Percentiles rank a stretch among this genome's conserved stretches.
phyloP scores from a whole-genome alignment of 1,140 invertebrate genomes.

The Caenorhabditis briggsae region DNA sequence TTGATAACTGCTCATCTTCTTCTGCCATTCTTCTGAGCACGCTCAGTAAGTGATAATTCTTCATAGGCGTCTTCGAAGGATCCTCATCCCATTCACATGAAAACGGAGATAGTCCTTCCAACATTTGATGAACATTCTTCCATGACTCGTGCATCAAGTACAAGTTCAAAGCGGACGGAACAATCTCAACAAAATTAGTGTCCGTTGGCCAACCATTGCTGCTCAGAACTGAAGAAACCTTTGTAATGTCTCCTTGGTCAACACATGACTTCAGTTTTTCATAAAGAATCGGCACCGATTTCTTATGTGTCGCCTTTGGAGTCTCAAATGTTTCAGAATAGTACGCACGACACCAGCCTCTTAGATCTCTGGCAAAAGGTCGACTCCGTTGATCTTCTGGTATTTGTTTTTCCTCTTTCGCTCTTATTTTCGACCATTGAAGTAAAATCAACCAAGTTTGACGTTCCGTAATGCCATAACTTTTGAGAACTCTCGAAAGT shows the following conservation, averaged over 20 bases:
- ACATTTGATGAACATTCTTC: slow-evolving; percentile 24
- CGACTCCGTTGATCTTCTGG: slow-evolving; percentile 8
- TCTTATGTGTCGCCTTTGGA: slow-evolving; percentile 1
- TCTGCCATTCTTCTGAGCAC: slow-evolving; percentile 42
- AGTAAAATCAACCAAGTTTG: slow-evolving; percentile 16
- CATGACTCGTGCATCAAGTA: slow-evolving; percentile 33
- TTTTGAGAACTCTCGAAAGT: slow-evolving; percentile 23
- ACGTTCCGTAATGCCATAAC: slow-evolving; percentile 25
- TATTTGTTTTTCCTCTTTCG: neutral
- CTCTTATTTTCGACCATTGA: slow-evolving; percentile 13
- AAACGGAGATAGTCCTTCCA: neutral
- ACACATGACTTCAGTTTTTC: slow-evolving; percentile 36
- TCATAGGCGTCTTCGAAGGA: slow-evolving; percentile 16
- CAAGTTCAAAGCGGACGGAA: slow-evolving; percentile 4
- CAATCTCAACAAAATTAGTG: slow-evolving; percentile 4
- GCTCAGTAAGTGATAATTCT: slow-evolving; percentile 27
- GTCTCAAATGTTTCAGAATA: slow-evolving; percentile 36
- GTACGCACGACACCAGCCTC: slow-evolving; percentile 37
- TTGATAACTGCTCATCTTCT: slow-evolving; percentile 6
- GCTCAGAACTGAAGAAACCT: slow-evolving; percentile 34
- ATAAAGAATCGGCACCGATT: neutral
- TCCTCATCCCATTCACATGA: slow-evolving; percentile 11
- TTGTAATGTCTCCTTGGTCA: slow-evolving; percentile 42
- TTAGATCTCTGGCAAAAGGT: slow-evolving; percentile 14
- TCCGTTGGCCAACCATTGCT: slow-evolving; percentile 26